These are phyloP conservation scores for Prosapia bicincta DNA, from an alignment of 2,888 invertebrate genomes.

Conservation along the genomic window DNA sequence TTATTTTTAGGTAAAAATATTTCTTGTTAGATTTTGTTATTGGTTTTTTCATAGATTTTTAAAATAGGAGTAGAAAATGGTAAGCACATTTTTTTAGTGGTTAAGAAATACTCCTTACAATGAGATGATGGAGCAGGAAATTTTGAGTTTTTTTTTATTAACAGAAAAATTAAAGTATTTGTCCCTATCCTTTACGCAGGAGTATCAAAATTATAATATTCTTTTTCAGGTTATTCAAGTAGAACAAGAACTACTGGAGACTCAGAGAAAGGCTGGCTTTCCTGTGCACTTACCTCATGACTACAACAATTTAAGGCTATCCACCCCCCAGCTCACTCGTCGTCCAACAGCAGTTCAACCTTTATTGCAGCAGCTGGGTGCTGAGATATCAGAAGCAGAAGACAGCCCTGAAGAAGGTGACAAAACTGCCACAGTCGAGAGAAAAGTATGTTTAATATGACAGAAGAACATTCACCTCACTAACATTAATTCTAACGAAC, in stretches of 20 bases:
- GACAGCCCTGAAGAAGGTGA: constrained; percentile 77
- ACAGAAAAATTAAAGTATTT: too few relatives aligned
- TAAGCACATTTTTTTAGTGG: too few relatives aligned
- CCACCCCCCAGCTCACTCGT: constrained; percentile 73
- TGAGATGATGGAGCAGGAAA: too few relatives aligned
- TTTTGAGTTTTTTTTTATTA: too few relatives aligned
- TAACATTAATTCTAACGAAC: background rate
- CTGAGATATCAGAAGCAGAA: constrained; percentile 82
- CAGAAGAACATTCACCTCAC: background rate
- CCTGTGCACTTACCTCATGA: constrained; percentile 80
- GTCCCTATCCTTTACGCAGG: too few relatives aligned
- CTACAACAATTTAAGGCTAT: constrained; percentile 51
- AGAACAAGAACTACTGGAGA: constrained; percentile 80
- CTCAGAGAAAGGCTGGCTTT: constrained; percentile 84
- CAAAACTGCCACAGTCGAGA: constrained; percentile 69
- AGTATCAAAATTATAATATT: too few relatives aligned
- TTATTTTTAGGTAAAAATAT: too few relatives aligned
- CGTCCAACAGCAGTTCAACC: constrained; percentile 53
- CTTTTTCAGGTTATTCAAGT: constrained; percentile 58
- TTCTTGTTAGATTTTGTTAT: too few relatives aligned
- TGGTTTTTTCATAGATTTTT: too few relatives aligned
- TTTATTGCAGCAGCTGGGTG: constrained; percentile 62
- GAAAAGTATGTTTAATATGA: constrained; percentile 49
- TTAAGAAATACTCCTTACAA: too few relatives aligned
- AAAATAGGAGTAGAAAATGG: too few relatives aligned